phyloP scores from a whole-genome alignment of 1,140 invertebrate genomes.

The Epicauta chinensis region DNA sequence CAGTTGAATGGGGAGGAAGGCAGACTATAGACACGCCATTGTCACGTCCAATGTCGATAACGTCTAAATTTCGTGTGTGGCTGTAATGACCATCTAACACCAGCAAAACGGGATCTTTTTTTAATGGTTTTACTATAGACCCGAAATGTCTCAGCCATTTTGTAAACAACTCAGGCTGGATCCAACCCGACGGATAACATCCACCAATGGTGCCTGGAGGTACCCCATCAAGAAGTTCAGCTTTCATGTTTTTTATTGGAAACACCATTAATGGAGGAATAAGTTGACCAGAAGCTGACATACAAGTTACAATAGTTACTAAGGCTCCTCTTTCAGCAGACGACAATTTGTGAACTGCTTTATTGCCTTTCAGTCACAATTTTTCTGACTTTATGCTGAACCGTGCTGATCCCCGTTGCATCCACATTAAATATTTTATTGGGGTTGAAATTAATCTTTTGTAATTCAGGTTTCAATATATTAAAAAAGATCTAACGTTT shows the following conservation, averaged over 20 bases:
- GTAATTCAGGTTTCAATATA: slow-evolving; percentile 28
- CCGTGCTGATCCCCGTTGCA: slow-evolving; percentile 24
- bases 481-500: slow-evolving; percentile 37
- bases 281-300: slow-evolving; percentile 41
- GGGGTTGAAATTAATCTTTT: slow-evolving; percentile 29
- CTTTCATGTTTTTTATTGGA: slow-evolving; percentile 35
- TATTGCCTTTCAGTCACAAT: slow-evolving; percentile 42
- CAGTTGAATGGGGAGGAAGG: slow-evolving; percentile 36
- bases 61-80: slow-evolving; percentile 32
- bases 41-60: slow-evolving; percentile 26
- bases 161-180: slow-evolving; percentile 27
- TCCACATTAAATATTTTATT: slow-evolving; percentile 31
- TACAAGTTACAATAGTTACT: slow-evolving; percentile 40
- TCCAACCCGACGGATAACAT: slow-evolving; percentile 17
- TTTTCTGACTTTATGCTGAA: slow-evolving; percentile 42
- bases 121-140: slow-evolving; percentile 21
- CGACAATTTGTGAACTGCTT: slow-evolving; percentile 44
- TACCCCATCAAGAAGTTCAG: slow-evolving; percentile 24
- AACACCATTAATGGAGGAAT: slow-evolving; percentile 40
- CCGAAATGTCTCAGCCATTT: slow-evolving; percentile 36
- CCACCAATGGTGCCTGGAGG: slow-evolving; percentile 10
- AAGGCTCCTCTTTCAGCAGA: slow-evolving; percentile 46
- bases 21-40: slow-evolving; percentile 30
- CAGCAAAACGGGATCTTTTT: slow-evolving; percentile 26
- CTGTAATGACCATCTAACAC: slow-evolving; percentile 30